phyloP scores from a whole-genome alignment of 2,888 invertebrate genomes.

The Eutolmus rufibarbis region DNA sequence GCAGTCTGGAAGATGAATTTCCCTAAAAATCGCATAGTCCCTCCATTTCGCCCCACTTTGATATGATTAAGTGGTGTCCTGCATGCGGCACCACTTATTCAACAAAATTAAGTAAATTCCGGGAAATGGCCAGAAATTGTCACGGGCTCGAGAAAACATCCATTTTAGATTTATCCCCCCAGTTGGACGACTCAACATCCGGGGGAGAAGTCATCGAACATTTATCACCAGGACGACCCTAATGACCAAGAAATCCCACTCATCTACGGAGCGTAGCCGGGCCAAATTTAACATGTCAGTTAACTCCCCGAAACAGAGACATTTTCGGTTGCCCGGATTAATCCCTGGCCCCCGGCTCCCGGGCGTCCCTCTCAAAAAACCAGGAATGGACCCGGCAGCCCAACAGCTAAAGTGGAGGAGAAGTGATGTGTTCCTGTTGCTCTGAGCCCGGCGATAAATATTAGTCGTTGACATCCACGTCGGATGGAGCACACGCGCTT shows the following conservation, averaged over 20 bases:
- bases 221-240: slow-evolving; percentile 24
- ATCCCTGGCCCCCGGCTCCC: background rate
- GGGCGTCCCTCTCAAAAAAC: background rate
- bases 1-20: background rate
- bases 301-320: slow-evolving; percentile 22
- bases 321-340: slow-evolving; percentile 21
- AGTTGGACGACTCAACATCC: background rate
- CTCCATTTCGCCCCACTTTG: background rate
- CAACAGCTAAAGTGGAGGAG: background rate
- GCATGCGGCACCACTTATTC: background rate
- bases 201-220: background rate
- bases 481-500: background rate
- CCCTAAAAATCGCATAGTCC: background rate
- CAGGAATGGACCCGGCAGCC: background rate
- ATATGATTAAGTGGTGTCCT: background rate
- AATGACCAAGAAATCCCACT: slow-evolving; percentile 35
- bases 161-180: background rate
- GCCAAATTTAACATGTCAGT: slow-evolving; percentile 33
- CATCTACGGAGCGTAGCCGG: background rate
- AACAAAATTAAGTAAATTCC: background rate
- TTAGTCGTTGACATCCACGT: slow-evolving; percentile 10
- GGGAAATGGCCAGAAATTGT: background rate
- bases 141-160: background rate
- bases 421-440: slow-evolving; percentile 22
- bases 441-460: slow-evolving; percentile 21